Base-by-base conservation (phyloP, 23 tunicate genomes). In the Pegea sp. region DNA sequence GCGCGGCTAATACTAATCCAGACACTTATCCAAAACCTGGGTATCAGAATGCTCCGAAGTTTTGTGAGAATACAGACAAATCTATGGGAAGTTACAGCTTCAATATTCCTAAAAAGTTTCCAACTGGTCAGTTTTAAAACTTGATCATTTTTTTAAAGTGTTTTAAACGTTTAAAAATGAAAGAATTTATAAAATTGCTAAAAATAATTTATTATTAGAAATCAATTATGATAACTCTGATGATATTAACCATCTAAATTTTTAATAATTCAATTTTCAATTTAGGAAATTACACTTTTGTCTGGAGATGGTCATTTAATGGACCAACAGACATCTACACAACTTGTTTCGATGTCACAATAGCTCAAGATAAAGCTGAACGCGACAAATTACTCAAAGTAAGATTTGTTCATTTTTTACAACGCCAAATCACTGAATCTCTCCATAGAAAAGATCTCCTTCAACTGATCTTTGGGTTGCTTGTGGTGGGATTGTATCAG, bases 291-390 rank as follows among this genome's bases (percentile, higher is more conserved):
- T 76, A 86, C 68, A 86, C 96, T 3, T 86, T 86, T 49, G 52
- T 76, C 22, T 86, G 96, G 96, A 7, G 54, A 28, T 86, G 96
- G 96, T 66, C 89, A 21, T 86, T 86, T 61, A 86, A 76, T 59
- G 48, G 78, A 31, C 52, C 66, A 5, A 30, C 48, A 1, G 68
- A 86, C 54, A 34, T 61, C 22, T 86, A 86, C 69, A 63, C 75
- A 34, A 86, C 96, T 32, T 86, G 96, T 43, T 86, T 86, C 44
- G 96, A 86, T n/a, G 96, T 86, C 42, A 48, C 48, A 11, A 60
- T 86, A 24, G 73, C 59, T 20, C 26, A 55, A 26, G 65, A 64
- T 53, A 59, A 59, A 34, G 56, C 46, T 16, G 71, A 44, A 18
- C 30, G 89, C 28, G 69, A 76, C 31, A 22, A 42, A 6, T 29